Percentiles rank a stretch among this genome's conserved stretches.
Conservation (phyloP, 2,113 vertebrate species). For the Machaerirhynchus nigripectus region DNA sequence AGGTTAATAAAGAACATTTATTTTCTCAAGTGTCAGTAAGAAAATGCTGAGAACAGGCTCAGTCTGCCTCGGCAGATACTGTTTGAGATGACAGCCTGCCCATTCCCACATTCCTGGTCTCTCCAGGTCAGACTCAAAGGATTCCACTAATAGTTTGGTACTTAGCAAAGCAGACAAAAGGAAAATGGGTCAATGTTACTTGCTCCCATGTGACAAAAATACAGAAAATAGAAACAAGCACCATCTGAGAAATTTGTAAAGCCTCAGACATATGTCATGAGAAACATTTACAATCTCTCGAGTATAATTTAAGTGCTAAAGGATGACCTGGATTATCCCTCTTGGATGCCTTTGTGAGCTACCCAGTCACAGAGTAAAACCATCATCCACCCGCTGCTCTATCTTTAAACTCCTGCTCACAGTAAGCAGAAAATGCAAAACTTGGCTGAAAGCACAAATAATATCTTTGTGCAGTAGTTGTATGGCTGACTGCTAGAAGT, state of each 20-base stretch:
- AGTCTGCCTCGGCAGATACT: not conserved
- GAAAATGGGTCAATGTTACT: slow-evolving; percentile 44
- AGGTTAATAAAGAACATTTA: not conserved
- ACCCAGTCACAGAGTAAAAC: not conserved
- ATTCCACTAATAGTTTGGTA: slow-evolving; percentile 57
- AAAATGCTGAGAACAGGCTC: not conserved
- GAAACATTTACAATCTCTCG: slow-evolving; percentile 42
- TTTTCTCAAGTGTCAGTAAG: not conserved
- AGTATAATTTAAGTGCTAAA: not conserved
- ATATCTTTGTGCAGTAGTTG: not conserved
- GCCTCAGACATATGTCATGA: slow-evolving; percentile 54
- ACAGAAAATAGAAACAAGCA: slow-evolving; percentile 55
- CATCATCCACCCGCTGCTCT: not conserved
- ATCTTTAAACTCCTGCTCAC: not conserved
- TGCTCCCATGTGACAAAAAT: slow-evolving; percentile 53
- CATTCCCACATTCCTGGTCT: slow-evolving; percentile 34
- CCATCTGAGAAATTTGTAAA: slow-evolving; percentile 59
- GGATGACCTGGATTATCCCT: slow-evolving; percentile 16
- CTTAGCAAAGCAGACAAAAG: slow-evolving; percentile 24
- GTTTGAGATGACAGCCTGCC: not conserved
- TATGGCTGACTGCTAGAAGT: not conserved
- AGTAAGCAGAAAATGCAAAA: slow-evolving; percentile 13
- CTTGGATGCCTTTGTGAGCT: not conserved
- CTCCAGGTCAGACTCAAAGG: slow-evolving; percentile 29
- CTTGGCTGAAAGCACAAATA: not conserved